Evolutionary conservation across 2,888 invertebrate genomes (phyloP).

Genomic region (Acanthopleura granulata): DNA sequence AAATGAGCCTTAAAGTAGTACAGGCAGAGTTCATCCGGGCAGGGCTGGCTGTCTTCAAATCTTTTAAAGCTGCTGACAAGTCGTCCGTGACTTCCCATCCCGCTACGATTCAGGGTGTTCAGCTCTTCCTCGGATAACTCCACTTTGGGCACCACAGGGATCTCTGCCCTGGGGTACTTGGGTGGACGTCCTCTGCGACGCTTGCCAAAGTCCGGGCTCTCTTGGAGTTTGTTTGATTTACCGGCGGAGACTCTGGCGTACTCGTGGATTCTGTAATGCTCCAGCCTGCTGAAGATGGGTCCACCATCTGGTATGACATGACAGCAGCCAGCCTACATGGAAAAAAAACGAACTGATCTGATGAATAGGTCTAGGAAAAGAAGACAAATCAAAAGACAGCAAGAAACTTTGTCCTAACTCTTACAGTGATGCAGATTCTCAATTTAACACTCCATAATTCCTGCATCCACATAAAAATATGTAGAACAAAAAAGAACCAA

Average conservation of each 20-base stretch:
- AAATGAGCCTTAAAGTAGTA: slow-evolving; percentile 81
- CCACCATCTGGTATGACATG: slow-evolving; percentile 73
- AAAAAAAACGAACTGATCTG: slow-evolving; percentile 14
- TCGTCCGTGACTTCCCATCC: slow-evolving; percentile 26
- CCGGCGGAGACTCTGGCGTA: slow-evolving; percentile 71
- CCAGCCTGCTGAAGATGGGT: slow-evolving; percentile 74
- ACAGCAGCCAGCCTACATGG: slow-evolving; percentile 58
- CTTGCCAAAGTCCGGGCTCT: slow-evolving; percentile 72
- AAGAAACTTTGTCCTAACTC: too few relatives aligned
- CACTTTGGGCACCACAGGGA: slow-evolving; percentile 64
- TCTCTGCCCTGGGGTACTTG: slow-evolving; percentile 78
- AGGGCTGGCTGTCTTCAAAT: slow-evolving; percentile 71
- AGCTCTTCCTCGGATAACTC: slow-evolving; percentile 31
- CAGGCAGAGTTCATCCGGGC: slow-evolving; percentile 81
- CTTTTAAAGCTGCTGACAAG: slow-evolving; percentile 57
- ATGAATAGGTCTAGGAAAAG: not conserved
- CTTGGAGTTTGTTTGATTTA: slow-evolving; percentile 34
- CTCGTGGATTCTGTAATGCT: slow-evolving; percentile 89
- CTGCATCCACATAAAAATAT: too few relatives aligned
- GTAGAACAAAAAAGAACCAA: too few relatives aligned
- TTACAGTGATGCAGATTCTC: too few relatives aligned
- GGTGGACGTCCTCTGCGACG: slow-evolving; percentile 96
- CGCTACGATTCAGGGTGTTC: slow-evolving; percentile 26
- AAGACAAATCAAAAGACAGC: too few relatives aligned
- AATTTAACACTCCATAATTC: too few relatives aligned